A percentile compares a stretch with the other conserved stretches of the same genome.
phyloP scores from a whole-genome alignment of 1,140 invertebrate genomes.

The Drosophila santomea region DNA sequence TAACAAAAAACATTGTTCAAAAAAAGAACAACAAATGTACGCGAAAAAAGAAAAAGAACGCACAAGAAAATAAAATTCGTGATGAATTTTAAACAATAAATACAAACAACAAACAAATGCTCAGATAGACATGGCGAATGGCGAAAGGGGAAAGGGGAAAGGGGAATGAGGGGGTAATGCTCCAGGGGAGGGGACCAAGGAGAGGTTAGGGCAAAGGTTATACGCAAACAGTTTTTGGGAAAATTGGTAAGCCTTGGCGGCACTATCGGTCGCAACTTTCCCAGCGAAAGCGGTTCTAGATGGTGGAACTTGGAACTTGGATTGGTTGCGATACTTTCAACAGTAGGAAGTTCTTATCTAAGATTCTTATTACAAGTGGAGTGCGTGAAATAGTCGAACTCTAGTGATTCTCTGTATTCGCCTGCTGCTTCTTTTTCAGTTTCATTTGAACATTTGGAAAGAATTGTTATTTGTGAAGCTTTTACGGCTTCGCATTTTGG shows the following conservation, averaged over 20 bases:
- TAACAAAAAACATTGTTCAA: slow-evolving; percentile 15
- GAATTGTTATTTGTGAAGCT: slow-evolving; percentile 70
- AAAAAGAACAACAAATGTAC: slow-evolving; percentile 34
- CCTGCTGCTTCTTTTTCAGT: slow-evolving; percentile 13
- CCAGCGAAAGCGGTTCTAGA: no score
- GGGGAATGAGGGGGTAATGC: no score
- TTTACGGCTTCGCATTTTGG: slow-evolving; percentile 59
- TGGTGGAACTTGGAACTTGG: no score
- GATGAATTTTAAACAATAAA: slow-evolving; percentile 81
- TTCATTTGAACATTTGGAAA: slow-evolving; percentile 12
- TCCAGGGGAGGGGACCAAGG: slow-evolving; percentile 3
- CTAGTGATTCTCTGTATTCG: slow-evolving; percentile 1
- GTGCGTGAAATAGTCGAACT: no score
- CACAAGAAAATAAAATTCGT: slow-evolving; percentile 77
- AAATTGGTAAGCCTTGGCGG: neutral
- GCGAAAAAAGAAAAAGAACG: slow-evolving; percentile 50
- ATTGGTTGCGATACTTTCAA: no score
- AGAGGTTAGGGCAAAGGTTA: slow-evolving; percentile 49
- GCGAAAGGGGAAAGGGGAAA: no score
- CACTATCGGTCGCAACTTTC: neutral
- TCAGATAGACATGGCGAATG: slow-evolving; percentile 20
- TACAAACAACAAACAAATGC: slow-evolving; percentile 64
- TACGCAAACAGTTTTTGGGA: slow-evolving; percentile 25
- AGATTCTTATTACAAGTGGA: no score
- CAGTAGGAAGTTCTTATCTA: no score